Evolutionary conservation across 1,140 invertebrate genomes (phyloP), one percentile per base, ranked within the genome.

Genomic region (Zaprionus davidi): DNA sequence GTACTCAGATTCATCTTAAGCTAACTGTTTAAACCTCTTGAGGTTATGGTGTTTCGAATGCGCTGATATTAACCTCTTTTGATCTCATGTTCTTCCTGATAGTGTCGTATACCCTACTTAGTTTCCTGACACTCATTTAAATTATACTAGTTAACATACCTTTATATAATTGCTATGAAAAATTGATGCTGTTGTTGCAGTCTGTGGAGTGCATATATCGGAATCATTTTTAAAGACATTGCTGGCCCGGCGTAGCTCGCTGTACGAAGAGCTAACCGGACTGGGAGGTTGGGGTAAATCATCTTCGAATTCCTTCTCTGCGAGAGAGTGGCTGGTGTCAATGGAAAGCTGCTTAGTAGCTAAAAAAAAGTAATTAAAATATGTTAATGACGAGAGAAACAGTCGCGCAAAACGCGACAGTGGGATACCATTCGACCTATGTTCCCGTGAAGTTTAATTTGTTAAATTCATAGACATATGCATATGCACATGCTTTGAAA

Each of bases 211-310:
- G 36, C 51, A 53, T 26, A 44, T 20, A 55, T 78, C 53, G 12
- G 34, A 38, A 5, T 34, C 36, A 20, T 81, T 79, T 38, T 67
- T 92, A 17, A 93, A 93, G 72, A 94, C 93, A 82, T 96, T 95
- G 51, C 96, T 97, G 11, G 96, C 96, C 79, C 96, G 94, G 74
- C 96, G 93, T 75, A 98, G 93, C 93, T 97, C 97, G 83, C 97
- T 97, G 83, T 98, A 98, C 82, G 97, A 98, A 5, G 97, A 98
- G 74, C 93, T 94, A 0, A 95, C 94, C 0, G 95, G 95, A 79
- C 95, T 95, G 13, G 96, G 96, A 4, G 96, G 96, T 57, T 96
- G 96, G 53, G 95, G 94, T 71, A 96, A 93, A 79, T 97, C 96
- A 34, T 97, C 96, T 38, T 95, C 94, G 5, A 55, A 36, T 7